Base-by-base conservation (phyloP, 2,113 vertebrate genomes). In the Kobus ellipsiprymnus region DNA sequence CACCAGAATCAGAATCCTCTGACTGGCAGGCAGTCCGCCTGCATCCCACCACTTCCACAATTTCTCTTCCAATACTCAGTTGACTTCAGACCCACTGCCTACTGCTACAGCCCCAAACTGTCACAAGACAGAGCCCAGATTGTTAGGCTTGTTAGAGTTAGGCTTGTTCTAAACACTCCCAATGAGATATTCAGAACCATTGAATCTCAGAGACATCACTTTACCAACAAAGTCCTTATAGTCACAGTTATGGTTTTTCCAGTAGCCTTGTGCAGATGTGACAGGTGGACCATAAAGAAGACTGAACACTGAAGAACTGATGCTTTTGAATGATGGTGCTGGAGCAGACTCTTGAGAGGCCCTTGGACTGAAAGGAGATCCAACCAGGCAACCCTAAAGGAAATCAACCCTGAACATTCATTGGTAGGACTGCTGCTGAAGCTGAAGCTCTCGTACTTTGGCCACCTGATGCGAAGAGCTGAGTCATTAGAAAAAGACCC, bases 11-110 rank as follows among this genome's bases (percentile, higher is more conserved):
- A 50, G 54, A 54, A 50, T 27, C 1, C 0, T 33, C 25, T 8
- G 23, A 33, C 17, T 2, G 1, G 1, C 12, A 25, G 4, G 0
- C 3, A 14, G 10, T 3, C 19, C 2, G 3, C 4, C 8, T 25
- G 16, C 29, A 8, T 57, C 19, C 8, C 7, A 1, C 3, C 7
- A 5, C 2, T 2, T 48, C 54, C 3, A 0, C 0, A 74, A 44
- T n/a, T 46, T 50, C 16, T 23, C 40, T 33, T 36, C 48, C 1
- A 1, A 6, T 3, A 3, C 7, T 21, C 11, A 33, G 1, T n/a
- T 48, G 25, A 21, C 9, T 17, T 40, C 44, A 15, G 21, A 40
- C n/a, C 7, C 48, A 23, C 9, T 16, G n/a, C 36, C 10, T 40
- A 4, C 25, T 46, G 8, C 55, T 55, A 1, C 7, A 23, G 15